These are phyloP conservation scores for Harpegnathos saltator DNA, from an alignment of 1,140 invertebrate genomes.

Conservation along the genomic window DNA sequence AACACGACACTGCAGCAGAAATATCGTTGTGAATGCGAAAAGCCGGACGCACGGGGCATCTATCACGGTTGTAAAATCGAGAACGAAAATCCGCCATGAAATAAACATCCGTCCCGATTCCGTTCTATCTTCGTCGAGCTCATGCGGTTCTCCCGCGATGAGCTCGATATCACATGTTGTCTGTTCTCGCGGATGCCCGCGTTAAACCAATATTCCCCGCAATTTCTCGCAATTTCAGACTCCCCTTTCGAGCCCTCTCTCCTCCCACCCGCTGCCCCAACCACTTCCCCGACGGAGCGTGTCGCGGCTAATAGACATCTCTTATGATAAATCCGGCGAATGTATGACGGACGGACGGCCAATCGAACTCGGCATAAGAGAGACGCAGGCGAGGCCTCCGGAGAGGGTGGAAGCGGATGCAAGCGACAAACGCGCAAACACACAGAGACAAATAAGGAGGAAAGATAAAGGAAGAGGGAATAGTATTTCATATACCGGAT, in stretches of 20 bases:
- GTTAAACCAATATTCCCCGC: background rate
- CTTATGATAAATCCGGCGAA: conserved; percentile 15
- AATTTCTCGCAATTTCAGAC: no score
- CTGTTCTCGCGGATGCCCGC: background rate
- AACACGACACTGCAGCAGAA: no score
- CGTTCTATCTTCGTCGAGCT: background rate
- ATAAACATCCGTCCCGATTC: background rate
- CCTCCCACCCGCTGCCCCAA: no score
- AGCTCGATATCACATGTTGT: background rate
- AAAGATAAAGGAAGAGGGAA: conserved; percentile 60
- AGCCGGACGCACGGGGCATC: no score
- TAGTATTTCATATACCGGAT: conserved; percentile 55
- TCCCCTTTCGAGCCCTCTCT: background rate
- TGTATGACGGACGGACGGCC: background rate
- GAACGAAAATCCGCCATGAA: background rate
- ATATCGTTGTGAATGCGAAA: no score
- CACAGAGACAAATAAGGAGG: conserved; percentile 43
- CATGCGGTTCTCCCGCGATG: background rate
- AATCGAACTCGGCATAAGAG: conserved; percentile 56
- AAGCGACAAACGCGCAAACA: conserved; percentile 44
- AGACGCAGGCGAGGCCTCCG: background rate
- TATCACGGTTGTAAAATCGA: no score
- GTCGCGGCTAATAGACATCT: conserved; percentile 23
- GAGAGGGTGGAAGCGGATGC: conserved; percentile 42
- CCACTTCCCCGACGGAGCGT: background rate